Conservation (phyloP, 2,888 invertebrate species). For the Hoplodrina blanda region DNA sequence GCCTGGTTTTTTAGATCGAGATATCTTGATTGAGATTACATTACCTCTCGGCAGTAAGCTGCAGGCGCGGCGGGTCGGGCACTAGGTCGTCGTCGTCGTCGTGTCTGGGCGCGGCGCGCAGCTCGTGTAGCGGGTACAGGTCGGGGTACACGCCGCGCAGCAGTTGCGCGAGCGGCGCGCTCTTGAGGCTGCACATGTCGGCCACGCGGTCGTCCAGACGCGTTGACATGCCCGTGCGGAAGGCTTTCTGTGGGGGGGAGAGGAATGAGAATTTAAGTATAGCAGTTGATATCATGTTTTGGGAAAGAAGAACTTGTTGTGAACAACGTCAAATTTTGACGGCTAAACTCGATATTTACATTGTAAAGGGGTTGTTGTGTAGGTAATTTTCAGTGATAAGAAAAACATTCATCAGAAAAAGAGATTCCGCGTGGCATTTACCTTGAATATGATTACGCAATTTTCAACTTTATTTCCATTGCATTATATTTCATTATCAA, state of each 20-base stretch:
- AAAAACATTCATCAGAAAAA: no score
- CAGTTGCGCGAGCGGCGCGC: constrained; percentile 94
- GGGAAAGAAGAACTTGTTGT: not conserved
- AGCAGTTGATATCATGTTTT: not conserved
- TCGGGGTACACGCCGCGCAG: constrained; percentile 97
- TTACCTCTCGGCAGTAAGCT: constrained; percentile 95
- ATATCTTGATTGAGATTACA: no score
- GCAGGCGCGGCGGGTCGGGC: constrained; percentile 94
- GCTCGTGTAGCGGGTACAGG: constrained; percentile 96
- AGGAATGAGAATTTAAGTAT: not conserved
- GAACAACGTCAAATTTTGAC: no score
- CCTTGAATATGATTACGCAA: no score
- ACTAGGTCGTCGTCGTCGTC: constrained; percentile 70
- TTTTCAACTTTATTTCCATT: no score
- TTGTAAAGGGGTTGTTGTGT: no score
- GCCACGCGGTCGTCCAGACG: constrained; percentile 97
- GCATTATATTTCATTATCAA: no score
- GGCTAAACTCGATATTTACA: no score
- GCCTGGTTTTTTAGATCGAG: no score
- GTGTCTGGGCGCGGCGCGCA: constrained; percentile 78
- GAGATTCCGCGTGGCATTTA: no score
- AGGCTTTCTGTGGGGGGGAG: constrained; percentile 92
- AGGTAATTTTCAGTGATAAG: no score
- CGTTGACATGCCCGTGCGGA: constrained; percentile 96
- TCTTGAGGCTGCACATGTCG: constrained; percentile 98